A percentile compares a stretch with the other conserved stretches of the same genome.
phyloP scores from a whole-genome alignment of 2,797 vertebrate genomes.

The Iguana delicatissima region DNA sequence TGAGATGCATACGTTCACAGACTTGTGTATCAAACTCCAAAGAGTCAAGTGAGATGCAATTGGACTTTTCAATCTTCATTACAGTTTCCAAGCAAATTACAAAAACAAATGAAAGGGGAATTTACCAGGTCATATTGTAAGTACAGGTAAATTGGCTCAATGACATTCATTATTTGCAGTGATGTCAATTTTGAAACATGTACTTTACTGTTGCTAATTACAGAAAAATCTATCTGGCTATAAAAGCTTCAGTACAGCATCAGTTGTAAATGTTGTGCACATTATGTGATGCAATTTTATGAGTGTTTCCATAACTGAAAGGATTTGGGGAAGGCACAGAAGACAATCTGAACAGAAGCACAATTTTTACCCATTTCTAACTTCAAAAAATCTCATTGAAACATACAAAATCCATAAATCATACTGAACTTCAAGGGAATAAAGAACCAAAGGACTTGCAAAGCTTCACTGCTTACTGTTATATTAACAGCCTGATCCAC shows the following conservation, averaged over 20 bases:
- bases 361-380: not conserved
- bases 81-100: not conserved
- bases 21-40: conserved; percentile 1
- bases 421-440: not conserved
- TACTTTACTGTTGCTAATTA: not conserved
- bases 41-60: not conserved
- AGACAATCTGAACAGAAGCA: not conserved
- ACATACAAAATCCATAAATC: not conserved
- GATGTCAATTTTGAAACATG: not conserved
- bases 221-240: not conserved
- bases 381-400: not conserved
- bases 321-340: not conserved
- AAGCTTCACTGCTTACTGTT: not conserved
- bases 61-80: conserved; percentile 2
- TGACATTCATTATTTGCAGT: conserved; percentile 35
- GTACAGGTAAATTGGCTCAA: conserved; percentile 36
- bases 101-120: conserved; percentile 46
- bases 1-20: conserved; percentile 7
- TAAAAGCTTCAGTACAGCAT: not conserved
- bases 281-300: not conserved
- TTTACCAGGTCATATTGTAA: conserved; percentile 36
- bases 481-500: not conserved
- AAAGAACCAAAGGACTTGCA: not conserved
- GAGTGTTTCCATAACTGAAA: not conserved
- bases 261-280: not conserved